These are phyloP conservation scores for Limosa lapponica DNA, from an alignment of 2,797 vertebrate species.

Conservation along the genomic window DNA sequence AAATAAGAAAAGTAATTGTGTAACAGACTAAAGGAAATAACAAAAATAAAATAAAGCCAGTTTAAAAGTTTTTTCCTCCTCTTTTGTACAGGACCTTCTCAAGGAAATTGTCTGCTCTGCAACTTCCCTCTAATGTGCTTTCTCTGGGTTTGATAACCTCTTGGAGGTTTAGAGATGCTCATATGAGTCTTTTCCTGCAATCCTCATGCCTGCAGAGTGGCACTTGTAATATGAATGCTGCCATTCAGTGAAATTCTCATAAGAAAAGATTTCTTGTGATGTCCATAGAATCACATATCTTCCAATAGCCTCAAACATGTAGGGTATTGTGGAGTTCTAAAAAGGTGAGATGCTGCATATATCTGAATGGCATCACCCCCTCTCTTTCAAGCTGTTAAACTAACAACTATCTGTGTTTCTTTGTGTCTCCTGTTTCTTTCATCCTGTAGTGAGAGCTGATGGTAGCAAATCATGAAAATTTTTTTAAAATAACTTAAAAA, in stretches of 20 bases:
- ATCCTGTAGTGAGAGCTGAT: not conserved
- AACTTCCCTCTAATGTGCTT: not conserved
- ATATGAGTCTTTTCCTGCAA: not conserved
- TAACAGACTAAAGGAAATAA: too few relatives aligned
- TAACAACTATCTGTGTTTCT: not conserved
- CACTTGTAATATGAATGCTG: not conserved
- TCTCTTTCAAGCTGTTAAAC: not conserved
- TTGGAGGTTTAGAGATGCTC: not conserved
- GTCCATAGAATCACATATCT: fast-evolving
- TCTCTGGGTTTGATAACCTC: not conserved
- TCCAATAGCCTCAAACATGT: not conserved
- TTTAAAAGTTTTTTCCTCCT: not conserved
- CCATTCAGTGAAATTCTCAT: not conserved
- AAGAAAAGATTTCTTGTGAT: not conserved
- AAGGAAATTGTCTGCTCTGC: not conserved
- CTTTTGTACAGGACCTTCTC: not conserved
- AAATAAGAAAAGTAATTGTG: not conserved
- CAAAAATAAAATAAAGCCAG: not conserved
- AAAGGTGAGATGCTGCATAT: not conserved
- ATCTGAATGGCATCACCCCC: not conserved
- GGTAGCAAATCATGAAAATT: not conserved
- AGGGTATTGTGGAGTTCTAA: not conserved
- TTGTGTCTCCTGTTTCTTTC: not conserved
- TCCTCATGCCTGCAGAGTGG: not conserved
- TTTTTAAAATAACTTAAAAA: not conserved